Percentiles rank a stretch among this genome's conserved stretches.
Evolutionary conservation across 1,140 invertebrate genomes (phyloP).

Genomic region (Portunus trituberculatus): DNA sequence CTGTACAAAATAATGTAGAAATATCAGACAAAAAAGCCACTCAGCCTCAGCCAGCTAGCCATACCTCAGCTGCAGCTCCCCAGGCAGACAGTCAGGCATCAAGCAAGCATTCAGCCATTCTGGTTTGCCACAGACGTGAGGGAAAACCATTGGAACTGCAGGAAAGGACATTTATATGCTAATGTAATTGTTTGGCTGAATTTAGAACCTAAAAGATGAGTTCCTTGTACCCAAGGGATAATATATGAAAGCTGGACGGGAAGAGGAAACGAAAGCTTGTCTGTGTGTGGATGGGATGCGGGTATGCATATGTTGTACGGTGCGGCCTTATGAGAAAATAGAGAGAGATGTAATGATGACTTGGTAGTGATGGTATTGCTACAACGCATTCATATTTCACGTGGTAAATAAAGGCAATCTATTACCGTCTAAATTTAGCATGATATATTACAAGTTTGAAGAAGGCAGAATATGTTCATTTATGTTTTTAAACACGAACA

Average conservation of each 20-base stretch:
- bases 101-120: background rate
- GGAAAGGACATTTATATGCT: conserved; percentile 64
- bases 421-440: too few species aligned
- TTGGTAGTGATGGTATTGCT: too few species aligned
- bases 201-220: conserved; percentile 65
- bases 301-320: conserved; percentile 2
- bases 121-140: conserved; percentile 15
- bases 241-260: conserved; percentile 26
- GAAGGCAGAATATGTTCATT: too few species aligned
- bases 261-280: background rate
- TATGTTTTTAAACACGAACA: too few species aligned
- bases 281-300: conserved; percentile 30
- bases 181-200: conserved; percentile 68
- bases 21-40: background rate
- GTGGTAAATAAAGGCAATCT: too few species aligned
- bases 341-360: background rate
- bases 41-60: background rate
- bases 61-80: background rate
- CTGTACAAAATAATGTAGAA: background rate
- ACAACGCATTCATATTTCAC: too few species aligned
- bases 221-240: conserved; percentile 53
- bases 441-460: too few species aligned
- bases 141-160: conserved; percentile 55
- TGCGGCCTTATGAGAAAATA: background rate
- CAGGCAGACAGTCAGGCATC: background rate